Evolutionary conservation across 2,113 vertebrate genomes (phyloP), one percentile per base, ranked within the genome.

Genomic region (Periophthalmus modestus): DNA sequence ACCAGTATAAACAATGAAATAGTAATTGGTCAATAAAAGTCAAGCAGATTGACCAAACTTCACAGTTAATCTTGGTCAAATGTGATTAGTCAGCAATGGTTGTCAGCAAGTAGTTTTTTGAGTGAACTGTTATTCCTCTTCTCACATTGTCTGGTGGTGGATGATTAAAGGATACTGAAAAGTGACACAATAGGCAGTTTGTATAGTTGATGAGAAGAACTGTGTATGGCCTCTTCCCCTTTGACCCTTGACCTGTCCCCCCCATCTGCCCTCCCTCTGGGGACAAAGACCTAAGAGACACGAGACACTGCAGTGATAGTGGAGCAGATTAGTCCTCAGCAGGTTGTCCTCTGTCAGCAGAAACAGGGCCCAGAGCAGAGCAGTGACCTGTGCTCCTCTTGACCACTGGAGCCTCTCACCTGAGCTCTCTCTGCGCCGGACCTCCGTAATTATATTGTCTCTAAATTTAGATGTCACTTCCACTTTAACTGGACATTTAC

Each of bases 281-380:
- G 85, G 85, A 66, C 80, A 48, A 21, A 72, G 82, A 74, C 86
- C 80, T 80, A 57, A 72, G 80, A 85, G 79, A 82, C 85, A 77
- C 18, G 66, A 69, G 78, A 78, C 75, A 82, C 78, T 76, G 65
- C 79, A 85, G 89, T 86, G 79, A 82, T 75, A 77, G 77, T 76
- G 82, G 81, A 83, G 82, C 79, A 84, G 77, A 88, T 87, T 88
- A 88, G 78, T 62, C 77, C 75, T 69, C 76, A 71, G 72, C 72
- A 68, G 86, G 87, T 89, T 79, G 70, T 75, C 84, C 86, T 80
- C 79, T 69, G 88, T 89, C 89, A 92, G 89, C 91, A 91, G 74
- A 91, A 89, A 90, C 87, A 87, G 83, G 85, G 87, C 85, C 88
- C 86, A 91, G 83, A 88, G 82, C 77, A 88, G 75, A 75, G 85